These are phyloP conservation scores for Rachycentron canadum DNA, from an alignment of 2,797 vertebrate species.

Conservation along the genomic window DNA sequence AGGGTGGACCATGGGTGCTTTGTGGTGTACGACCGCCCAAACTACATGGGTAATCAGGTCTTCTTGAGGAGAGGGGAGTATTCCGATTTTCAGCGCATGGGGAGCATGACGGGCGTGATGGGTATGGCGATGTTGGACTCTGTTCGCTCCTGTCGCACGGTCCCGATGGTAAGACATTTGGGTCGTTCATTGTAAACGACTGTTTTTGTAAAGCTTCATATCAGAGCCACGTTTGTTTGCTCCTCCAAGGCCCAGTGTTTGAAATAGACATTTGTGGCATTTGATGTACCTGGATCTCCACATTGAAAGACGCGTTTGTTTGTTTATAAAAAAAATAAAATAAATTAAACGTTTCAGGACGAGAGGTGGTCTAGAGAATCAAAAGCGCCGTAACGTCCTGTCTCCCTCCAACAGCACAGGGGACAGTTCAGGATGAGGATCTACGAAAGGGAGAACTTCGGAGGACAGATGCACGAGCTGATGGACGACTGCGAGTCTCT, in stretches of 20 bases:
- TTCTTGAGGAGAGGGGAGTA: slow-evolving; percentile 83
- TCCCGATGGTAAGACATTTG: slow-evolving; percentile 71
- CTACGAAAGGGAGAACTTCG: slow-evolving; percentile 79
- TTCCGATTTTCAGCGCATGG: slow-evolving; percentile 76
- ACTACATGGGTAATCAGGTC: slow-evolving; percentile 81
- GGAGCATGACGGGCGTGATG: slow-evolving; percentile 63
- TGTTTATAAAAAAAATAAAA: no score
- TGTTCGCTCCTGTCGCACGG: slow-evolving; percentile 74
- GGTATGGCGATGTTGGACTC: slow-evolving; percentile 67
- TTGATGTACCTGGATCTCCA: neutral
- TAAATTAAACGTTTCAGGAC: no score
- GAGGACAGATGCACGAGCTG: slow-evolving; percentile 77
- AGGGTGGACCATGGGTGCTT: slow-evolving; percentile 81
- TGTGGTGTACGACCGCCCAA: slow-evolving; percentile 78
- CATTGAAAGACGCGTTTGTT: neutral
- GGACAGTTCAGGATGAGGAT: slow-evolving; percentile 77
- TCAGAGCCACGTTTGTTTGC: neutral
- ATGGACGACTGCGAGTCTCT: slow-evolving; percentile 72
- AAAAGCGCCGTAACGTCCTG: neutral
- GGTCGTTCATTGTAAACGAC: no score
- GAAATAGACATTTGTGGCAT: neutral
- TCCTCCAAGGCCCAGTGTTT: no score
- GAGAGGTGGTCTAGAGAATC: neutral
- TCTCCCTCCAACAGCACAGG: slow-evolving; percentile 64
- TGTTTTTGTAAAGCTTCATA: neutral